Evolutionary conservation across 2,113 vertebrate genomes (phyloP), one percentile per base, ranked within the genome.

Genomic region (Sturnira hondurensis): DNA sequence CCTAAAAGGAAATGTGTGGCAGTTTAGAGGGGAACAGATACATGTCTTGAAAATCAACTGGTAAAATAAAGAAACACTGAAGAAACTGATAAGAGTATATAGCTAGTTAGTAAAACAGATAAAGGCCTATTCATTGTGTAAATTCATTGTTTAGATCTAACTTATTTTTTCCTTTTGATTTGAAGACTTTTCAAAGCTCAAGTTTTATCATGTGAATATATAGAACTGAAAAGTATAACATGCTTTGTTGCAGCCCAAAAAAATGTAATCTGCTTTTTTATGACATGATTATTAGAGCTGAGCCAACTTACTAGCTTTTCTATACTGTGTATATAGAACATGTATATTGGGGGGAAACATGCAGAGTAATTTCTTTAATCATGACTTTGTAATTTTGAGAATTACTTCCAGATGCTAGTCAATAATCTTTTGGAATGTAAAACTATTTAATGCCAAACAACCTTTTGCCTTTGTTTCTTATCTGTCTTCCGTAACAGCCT

Each of bases 371-470:
- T 96, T 96, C 96, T 65, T 86, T 97, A 87, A 87, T 96, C 86
- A 80, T 93, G 80, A 95, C 92, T 92, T 97, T 97, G 96, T 89
- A 76, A 97, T 94, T 97, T 96, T 65, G 96, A 94, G 45, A 81
- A 97, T 19, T 86, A 58, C 83, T 97, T 93, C 94, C 96, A 94
- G 50, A 70, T 84, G 74, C 83, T 95, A 83, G 41, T 96, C 92
- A 26, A 89, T 95, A 82, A 97, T 97, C 91, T 86, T 98, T 94
- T 77, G 91, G 96, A 97, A 97, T 94, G 83, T 97, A 89, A 95
- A 96, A 68, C 91, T 97, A 71, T 14, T 97, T 95, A 91, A 97
- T 96, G 90, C 89, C 83, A 97, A 96, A 95, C 71, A 90, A 94
- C 96, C 47, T 95, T 77, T 88, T 85, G 89, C 93, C 95, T 97